phyloP scores from a whole-genome alignment of 2,888 invertebrate genomes.

The Celastrina argiolus region DNA sequence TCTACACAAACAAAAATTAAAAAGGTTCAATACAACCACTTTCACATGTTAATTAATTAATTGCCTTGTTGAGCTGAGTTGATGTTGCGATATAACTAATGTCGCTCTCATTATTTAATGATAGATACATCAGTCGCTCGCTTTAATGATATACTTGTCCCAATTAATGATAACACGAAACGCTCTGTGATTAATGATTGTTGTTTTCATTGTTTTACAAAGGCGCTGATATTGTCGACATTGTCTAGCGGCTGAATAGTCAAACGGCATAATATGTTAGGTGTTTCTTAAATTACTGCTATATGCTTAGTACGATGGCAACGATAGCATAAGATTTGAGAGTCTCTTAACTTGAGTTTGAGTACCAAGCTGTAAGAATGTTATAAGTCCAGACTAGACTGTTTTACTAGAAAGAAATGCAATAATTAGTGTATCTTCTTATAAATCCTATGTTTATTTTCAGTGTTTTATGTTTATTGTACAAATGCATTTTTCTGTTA shows the following conservation, averaged over 20 bases:
- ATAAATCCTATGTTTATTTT: too few relatives aligned
- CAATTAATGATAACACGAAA: constrained; percentile 68
- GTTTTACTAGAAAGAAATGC: too few relatives aligned
- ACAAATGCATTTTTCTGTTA: too few relatives aligned
- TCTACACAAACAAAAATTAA: not conserved
- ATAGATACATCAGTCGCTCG: constrained; percentile 24
- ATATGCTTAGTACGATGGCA: too few relatives aligned
- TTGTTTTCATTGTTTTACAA: not conserved
- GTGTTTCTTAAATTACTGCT: not conserved
- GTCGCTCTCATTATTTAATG: constrained; percentile 20
- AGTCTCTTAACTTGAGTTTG: too few relatives aligned
- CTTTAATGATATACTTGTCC: constrained; percentile 55
- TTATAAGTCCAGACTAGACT: too few relatives aligned
- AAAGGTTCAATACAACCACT: not conserved
- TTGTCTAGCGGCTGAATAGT: not conserved
- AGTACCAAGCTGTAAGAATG: too few relatives aligned
- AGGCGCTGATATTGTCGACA: not conserved
- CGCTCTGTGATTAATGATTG: constrained; percentile 54
- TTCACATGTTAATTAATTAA: constrained; percentile 22
- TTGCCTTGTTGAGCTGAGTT: constrained; percentile 5
- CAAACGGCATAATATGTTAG: too few relatives aligned
- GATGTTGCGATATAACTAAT: constrained; percentile 22
- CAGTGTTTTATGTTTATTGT: too few relatives aligned
- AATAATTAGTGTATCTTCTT: too few relatives aligned
- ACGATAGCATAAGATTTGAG: too few relatives aligned